Conservation (phyloP, 2,113 vertebrate species). For the Hirundichthys speculiger region DNA sequence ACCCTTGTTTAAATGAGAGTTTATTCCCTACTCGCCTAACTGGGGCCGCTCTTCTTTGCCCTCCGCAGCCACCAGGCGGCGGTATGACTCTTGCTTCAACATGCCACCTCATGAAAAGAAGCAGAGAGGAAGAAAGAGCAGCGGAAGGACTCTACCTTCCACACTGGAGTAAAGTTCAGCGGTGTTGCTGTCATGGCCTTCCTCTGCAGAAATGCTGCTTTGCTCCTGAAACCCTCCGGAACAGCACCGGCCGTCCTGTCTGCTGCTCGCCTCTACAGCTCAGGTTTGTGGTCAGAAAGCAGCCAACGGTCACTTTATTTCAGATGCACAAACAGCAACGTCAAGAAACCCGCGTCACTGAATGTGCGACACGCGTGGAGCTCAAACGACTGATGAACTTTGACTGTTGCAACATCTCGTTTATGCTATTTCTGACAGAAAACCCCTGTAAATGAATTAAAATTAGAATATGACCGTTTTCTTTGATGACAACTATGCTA, state of each 20-base stretch:
- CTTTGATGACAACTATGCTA: too few relatives aligned
- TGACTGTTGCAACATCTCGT: not conserved
- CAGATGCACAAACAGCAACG: conserved; percentile 35
- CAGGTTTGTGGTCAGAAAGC: conserved; percentile 64
- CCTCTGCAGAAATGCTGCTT: conserved; percentile 67
- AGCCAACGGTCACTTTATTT: not conserved
- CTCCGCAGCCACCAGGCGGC: conserved; percentile 27
- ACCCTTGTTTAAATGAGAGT: too few relatives aligned
- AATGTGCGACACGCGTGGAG: not conserved
- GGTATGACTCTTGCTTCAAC: not conserved
- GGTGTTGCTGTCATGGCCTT: conserved; percentile 70
- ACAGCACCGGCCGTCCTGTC: conserved; percentile 40
- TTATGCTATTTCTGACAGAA: not conserved
- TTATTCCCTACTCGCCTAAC: too few relatives aligned
- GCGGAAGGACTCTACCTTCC: not conserved
- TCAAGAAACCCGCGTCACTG: conserved; percentile 45
- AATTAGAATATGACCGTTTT: not conserved
- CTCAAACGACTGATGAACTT: not conserved
- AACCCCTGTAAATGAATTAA: not conserved
- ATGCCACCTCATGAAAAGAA: fast-evolving
- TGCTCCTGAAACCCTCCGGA: conserved; percentile 58
- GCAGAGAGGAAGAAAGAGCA: conserved; percentile 34
- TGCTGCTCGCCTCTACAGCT: conserved; percentile 69
- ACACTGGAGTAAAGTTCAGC: not conserved
- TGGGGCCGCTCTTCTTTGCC: not conserved